phyloP scores from a whole-genome alignment of 2,888 invertebrate genomes.

The Sinotaia quadrata region DNA sequence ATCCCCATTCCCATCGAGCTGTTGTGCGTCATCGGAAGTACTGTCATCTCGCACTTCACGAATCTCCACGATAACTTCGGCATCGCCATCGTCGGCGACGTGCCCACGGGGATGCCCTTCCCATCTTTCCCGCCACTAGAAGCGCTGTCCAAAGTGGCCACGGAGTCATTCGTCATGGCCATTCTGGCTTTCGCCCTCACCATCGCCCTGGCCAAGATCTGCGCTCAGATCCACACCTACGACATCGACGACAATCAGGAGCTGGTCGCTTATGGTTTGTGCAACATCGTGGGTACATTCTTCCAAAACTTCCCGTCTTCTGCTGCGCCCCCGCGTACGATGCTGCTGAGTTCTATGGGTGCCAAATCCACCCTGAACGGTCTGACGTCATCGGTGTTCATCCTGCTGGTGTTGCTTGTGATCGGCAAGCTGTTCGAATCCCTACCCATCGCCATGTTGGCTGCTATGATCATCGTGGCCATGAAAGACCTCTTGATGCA shows the following conservation, averaged over 20 bases:
- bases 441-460: slow-evolving; percentile 67
- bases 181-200: slow-evolving; percentile 66
- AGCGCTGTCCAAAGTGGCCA: slow-evolving; percentile 47
- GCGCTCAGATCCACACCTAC: slow-evolving; percentile 71
- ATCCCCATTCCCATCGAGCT: slow-evolving; percentile 69
- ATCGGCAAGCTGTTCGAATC: slow-evolving; percentile 60
- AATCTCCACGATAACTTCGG: slow-evolving; percentile 45
- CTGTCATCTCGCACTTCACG: slow-evolving; percentile 55
- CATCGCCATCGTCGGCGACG: slow-evolving; percentile 53
- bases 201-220: slow-evolving; percentile 71
- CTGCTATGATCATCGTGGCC: slow-evolving; percentile 72
- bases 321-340: slow-evolving; percentile 64
- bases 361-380: slow-evolving; percentile 47
- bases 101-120: slow-evolving; percentile 61
- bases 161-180: slow-evolving; percentile 63
- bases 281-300: slow-evolving; percentile 69
- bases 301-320: slow-evolving; percentile 50
- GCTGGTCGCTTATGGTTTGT: slow-evolving; percentile 71
- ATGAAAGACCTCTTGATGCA: slow-evolving; percentile 76
- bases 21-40: slow-evolving; percentile 61
- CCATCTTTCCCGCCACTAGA: slow-evolving; percentile 60
- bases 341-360: slow-evolving; percentile 66
- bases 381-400: slow-evolving; percentile 48
- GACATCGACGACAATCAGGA: slow-evolving; percentile 71
- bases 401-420: slow-evolving; percentile 61